Conservation (phyloP, 2,888 invertebrate genomes). For the Stenolophus ochropezus region DNA sequence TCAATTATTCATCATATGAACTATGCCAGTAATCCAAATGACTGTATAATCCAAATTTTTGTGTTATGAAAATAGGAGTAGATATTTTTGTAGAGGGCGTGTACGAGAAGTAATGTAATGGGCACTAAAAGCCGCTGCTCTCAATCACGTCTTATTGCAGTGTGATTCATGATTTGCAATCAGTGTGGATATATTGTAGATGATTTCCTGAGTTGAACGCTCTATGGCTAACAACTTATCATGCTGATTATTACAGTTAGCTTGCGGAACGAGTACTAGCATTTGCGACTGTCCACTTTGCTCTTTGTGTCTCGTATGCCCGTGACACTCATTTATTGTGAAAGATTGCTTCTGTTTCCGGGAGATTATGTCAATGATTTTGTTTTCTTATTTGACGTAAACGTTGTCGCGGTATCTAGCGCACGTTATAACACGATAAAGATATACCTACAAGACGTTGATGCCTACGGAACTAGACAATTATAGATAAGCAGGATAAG, state of each 20-base stretch:
- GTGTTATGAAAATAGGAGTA: no score
- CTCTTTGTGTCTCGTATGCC: slow-evolving; percentile 21
- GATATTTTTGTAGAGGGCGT: no score
- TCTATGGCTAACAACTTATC: neutral
- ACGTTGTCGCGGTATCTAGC: neutral
- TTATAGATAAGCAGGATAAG: neutral
- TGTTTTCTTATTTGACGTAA: slow-evolving; percentile 15
- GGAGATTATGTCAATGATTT: slow-evolving; percentile 18
- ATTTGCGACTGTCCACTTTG: slow-evolving; percentile 23
- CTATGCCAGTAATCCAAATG: no score
- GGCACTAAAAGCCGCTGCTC: no score
- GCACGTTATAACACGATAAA: neutral
- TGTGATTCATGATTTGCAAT: neutral
- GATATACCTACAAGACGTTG: neutral
- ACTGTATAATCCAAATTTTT: no score
- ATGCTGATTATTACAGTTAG: slow-evolving; percentile 48
- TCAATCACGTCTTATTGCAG: no score
- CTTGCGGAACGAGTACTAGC: slow-evolving; percentile 31
- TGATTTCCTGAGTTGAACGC: slow-evolving; percentile 33
- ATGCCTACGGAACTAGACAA: neutral
- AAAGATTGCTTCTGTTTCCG: slow-evolving; percentile 13
- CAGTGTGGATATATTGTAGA: neutral
- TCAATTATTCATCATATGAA: no score
- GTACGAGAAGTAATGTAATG: no score
- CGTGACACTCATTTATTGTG: slow-evolving; percentile 20